Conservation (phyloP, 2,888 invertebrate species). For the Cryptocephalus primarius region DNA sequence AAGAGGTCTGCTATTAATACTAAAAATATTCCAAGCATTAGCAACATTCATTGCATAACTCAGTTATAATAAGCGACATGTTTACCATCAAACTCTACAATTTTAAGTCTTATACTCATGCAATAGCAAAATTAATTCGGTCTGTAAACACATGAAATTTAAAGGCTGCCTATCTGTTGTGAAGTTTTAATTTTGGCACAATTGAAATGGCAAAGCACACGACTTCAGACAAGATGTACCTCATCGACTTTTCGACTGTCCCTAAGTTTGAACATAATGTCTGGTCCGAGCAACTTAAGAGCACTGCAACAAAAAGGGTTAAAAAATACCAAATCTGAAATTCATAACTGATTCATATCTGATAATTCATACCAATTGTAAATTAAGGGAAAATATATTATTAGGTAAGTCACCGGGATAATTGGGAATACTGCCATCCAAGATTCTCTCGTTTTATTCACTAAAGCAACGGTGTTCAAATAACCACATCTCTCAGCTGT, state of each 20-base stretch:
- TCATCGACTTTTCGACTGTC: conserved; percentile 31
- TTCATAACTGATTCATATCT: too few species aligned
- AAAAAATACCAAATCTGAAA: too few species aligned
- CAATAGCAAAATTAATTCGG: not conserved
- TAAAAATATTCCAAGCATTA: too few species aligned
- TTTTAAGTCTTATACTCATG: too few species aligned
- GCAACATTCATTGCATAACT: too few species aligned
- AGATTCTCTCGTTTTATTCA: conserved; percentile 49
- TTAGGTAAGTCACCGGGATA: conserved; percentile 45
- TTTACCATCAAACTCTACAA: too few species aligned
- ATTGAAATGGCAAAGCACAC: too few species aligned
- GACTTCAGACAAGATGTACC: conserved; percentile 20
- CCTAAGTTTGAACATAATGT: conserved; percentile 34
- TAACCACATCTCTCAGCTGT: conserved; percentile 47
- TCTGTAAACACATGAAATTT: too few species aligned
- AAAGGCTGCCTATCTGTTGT: too few species aligned
- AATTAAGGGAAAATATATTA: conserved; percentile 47
- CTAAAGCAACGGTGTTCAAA: conserved; percentile 47
- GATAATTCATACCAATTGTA: conserved; percentile 25
- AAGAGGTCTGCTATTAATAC: too few species aligned
- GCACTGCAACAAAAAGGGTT: conserved; percentile 27
- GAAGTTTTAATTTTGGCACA: too few species aligned
- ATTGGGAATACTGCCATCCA: conserved; percentile 62
- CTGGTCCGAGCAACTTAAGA: conserved; percentile 32
- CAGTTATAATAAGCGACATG: too few species aligned